These are phyloP conservation scores for Brotula barbata DNA, from an alignment of 2,797 vertebrate species.

Conservation along the genomic window DNA sequence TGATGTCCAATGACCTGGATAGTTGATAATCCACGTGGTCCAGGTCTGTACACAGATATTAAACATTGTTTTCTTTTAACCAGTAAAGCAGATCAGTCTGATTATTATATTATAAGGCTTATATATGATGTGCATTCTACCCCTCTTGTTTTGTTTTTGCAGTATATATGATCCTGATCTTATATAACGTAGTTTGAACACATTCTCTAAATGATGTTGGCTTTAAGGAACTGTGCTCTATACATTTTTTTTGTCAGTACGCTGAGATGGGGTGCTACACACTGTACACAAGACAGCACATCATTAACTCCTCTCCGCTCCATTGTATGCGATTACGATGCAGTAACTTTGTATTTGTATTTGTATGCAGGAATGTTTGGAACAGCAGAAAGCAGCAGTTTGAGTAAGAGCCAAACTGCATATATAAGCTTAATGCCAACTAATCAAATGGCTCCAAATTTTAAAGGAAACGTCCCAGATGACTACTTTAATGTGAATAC, in stretches of 20 bases:
- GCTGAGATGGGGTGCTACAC: slow-evolving; percentile 17
- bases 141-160: too few relatives aligned
- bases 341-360: slow-evolving; percentile 6
- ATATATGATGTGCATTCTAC: too few relatives aligned
- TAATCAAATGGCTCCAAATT: slow-evolving; percentile 13
- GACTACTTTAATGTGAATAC: slow-evolving; percentile 23
- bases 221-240: slow-evolving; percentile 16
- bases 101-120: too few relatives aligned
- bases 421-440: slow-evolving; percentile 15
- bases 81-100: too few relatives aligned
- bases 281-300: slow-evolving; percentile 19
- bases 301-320: slow-evolving; percentile 13
- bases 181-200: slow-evolving; percentile 11
- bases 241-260: slow-evolving; percentile 7
- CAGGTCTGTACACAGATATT: too few relatives aligned
- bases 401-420: slow-evolving; percentile 12
- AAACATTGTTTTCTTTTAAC: too few relatives aligned
- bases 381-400: slow-evolving; percentile 4
- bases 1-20: too few relatives aligned
- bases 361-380: slow-evolving; percentile 10
- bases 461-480: slow-evolving; percentile 8
- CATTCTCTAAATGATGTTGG: slow-evolving; percentile 6
- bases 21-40: too few relatives aligned
- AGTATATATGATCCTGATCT: too few relatives aligned
- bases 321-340: slow-evolving; percentile 12